phyloP scores from a whole-genome alignment of 2,888 invertebrate species.

The Campoplex nolae region DNA sequence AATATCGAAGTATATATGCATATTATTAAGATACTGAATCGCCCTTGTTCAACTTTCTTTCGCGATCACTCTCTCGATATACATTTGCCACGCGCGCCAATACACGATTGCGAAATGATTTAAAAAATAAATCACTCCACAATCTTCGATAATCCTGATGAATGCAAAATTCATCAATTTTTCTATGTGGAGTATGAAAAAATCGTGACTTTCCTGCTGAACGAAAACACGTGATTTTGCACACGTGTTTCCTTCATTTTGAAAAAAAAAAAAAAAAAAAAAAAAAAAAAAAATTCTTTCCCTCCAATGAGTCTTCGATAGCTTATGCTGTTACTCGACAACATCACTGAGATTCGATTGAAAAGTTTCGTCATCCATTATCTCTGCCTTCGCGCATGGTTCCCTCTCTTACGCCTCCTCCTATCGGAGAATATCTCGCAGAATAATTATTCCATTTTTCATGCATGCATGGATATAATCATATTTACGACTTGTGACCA shows the following conservation, averaged over 20 bases:
- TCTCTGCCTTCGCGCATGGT: neutral
- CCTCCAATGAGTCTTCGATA: neutral
- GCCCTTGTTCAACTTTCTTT: neutral
- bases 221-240: constrained; percentile 6
- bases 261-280: too few relatives aligned
- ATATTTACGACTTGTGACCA: neutral
- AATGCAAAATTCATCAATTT: neutral
- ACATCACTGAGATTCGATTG: neutral
- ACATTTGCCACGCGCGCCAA: neutral
- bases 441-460: constrained; percentile 25
- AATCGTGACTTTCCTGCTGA: neutral
- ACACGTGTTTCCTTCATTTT: neutral
- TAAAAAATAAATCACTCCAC: neutral
- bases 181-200: neutral
- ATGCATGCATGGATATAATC: neutral
- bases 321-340: neutral
- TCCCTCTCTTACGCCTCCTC: neutral
- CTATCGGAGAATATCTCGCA: neutral
- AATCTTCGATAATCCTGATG: neutral
- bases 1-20: neutral
- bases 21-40: neutral
- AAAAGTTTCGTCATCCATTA: constrained; percentile 40
- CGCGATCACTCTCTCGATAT: neutral
- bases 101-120: neutral
- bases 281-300: neutral